A percentile compares a stretch with the other conserved stretches of the same genome.
These are phyloP conservation scores for Anomalospiza imberbis DNA, from an alignment of 2,797 vertebrate genomes.

Conservation along the genomic window DNA sequence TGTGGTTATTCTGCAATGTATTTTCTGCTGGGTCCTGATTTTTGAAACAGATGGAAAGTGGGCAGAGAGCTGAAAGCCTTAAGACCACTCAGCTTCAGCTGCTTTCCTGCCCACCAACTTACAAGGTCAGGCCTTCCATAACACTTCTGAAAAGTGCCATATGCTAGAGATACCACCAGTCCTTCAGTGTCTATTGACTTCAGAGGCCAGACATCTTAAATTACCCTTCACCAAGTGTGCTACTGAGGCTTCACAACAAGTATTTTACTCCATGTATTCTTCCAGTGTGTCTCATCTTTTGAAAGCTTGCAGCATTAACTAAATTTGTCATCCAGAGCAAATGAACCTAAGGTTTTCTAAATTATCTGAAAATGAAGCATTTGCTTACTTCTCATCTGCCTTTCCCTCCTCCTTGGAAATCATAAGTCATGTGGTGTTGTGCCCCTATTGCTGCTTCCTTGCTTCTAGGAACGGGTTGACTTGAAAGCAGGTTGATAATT, in stretches of 20 bases:
- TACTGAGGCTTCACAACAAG: neutral
- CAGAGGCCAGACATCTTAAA: neutral
- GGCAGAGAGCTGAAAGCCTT: constrained; percentile 30
- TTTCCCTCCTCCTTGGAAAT: neutral
- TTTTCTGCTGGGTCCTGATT: neutral
- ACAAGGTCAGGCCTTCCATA: constrained; percentile 22
- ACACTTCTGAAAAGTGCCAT: neutral
- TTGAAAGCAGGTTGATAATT: neutral
- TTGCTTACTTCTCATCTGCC: neutral
- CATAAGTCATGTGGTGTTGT: neutral
- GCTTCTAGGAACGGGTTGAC: neutral
- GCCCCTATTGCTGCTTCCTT: neutral
- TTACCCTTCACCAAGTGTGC: neutral
- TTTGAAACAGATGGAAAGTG: constrained; percentile 41
- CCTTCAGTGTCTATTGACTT: constrained; percentile 9
- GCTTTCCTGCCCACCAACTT: constrained; percentile 16
- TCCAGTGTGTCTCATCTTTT: neutral
- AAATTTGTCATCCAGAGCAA: neutral
- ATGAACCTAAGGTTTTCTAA: neutral
- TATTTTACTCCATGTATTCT: neutral
- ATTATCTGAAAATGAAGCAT: neutral
- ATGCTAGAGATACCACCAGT: neutral
- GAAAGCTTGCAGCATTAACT: neutral
- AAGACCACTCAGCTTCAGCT: constrained; percentile 30
- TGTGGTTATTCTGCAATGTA: neutral